Evolutionary conservation across 2,113 vertebrate genomes (phyloP), one percentile per base, ranked within the genome.

Genomic region (Tricholaema leucomelas): DNA sequence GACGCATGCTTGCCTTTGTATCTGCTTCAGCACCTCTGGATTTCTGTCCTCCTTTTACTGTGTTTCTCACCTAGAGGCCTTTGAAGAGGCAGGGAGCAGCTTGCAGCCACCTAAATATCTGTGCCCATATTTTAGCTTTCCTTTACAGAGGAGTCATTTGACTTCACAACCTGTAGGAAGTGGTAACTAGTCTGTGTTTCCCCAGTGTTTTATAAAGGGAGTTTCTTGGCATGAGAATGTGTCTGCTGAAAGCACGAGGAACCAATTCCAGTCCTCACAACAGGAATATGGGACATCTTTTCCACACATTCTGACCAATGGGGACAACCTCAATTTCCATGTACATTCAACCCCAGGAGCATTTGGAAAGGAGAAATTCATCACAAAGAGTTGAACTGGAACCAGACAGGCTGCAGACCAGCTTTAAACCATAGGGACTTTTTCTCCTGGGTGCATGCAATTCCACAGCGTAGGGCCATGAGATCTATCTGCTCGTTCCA

Each of bases 161-260:
- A 80, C 83, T 86, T 88, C 75, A 60, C 74, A 73, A 42, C 65
- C 86, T 71, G 73, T 33, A 86, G 60, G 64, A 90, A 88, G 73
- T 42, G 58, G 65, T 65, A 94, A 52, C 25, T 63, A 87, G 76
- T 31, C 82, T 85, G 66, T 20, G 30, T 72, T 48, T 79, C 30
- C 80, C 54, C 44, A 69, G 36, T 14, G 19, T 81, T 93, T 74
- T 63, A 73, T 36, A 74, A 30, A 59, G 46, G 25, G 16, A 85
- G 70, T 77, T 65, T 50, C 56, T 30, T 59, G 56, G 23, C 27
- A 76, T 77, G 24, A 14, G 28, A 77, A 69, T 31, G 28, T 71
- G 48, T 18, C 76, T 44, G 12, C 23, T 73, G 44, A 63, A 74
- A 83, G 28, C n/a, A 14, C 4, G 3, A 35, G 33, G 42, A 71